Evolutionary conservation across 2,113 vertebrate species (phyloP).

Genomic region (Plectropomus leopardus): DNA sequence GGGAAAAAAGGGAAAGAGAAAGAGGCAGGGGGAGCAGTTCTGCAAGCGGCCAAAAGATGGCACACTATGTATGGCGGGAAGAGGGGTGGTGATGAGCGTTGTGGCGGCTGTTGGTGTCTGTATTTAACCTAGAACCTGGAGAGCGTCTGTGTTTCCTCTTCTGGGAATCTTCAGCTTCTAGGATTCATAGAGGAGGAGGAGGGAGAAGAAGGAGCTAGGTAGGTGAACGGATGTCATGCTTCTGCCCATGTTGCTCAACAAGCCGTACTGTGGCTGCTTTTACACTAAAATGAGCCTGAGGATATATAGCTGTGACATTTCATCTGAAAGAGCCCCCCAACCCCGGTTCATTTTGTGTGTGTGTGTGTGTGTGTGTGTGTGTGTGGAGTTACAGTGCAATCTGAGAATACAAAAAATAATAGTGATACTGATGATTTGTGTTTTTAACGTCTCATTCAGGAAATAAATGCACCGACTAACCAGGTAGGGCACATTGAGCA

Average conservation of each 20-base stretch:
- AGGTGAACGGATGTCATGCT: slow-evolving; percentile 74
- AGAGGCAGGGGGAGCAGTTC: slow-evolving; percentile 55
- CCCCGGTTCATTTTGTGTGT: slow-evolving; percentile 54
- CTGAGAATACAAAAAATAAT: slow-evolving; percentile 53
- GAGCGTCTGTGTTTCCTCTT: slow-evolving; percentile 76
- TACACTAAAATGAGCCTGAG: slow-evolving; percentile 71
- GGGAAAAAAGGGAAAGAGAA: neutral
- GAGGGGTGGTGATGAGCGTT: slow-evolving; percentile 35
- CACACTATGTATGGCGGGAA: slow-evolving; percentile 80
- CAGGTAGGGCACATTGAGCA: slow-evolving; percentile 49
- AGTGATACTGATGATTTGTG: slow-evolving; percentile 59
- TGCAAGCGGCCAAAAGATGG: slow-evolving; percentile 81
- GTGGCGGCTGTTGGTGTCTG: slow-evolving; percentile 68
- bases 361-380: slow-evolving; percentile 52
- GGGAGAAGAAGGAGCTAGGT: slow-evolving; percentile 64
- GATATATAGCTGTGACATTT: slow-evolving; percentile 75
- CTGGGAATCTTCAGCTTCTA: slow-evolving; percentile 75
- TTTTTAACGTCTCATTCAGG: slow-evolving; percentile 45
- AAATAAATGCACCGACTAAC: slow-evolving; percentile 60
- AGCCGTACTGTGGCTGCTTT: slow-evolving; percentile 61
- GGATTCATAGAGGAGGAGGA: slow-evolving; percentile 66
- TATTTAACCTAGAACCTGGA: slow-evolving; percentile 82
- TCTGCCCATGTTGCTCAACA: slow-evolving; percentile 72
- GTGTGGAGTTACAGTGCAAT: slow-evolving; percentile 51
- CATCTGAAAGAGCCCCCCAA: slow-evolving; percentile 35